Conservation (phyloP, 2,797 vertebrate species). For the Myotis findleyi region DNA sequence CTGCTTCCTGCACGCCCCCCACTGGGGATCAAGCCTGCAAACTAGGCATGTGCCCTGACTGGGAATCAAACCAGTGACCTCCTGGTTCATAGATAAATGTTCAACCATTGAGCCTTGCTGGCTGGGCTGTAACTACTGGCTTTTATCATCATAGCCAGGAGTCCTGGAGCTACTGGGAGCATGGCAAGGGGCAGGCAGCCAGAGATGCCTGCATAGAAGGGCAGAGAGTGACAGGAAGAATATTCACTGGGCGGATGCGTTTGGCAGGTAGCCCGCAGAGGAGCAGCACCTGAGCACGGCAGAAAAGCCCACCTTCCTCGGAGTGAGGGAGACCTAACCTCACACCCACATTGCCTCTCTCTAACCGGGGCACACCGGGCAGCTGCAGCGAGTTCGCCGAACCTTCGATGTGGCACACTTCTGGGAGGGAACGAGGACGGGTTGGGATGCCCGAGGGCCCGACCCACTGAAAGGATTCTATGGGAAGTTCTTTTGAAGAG, state of each 20-base stretch:
- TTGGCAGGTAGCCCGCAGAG: neutral
- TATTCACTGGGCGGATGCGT: rapidly evolving
- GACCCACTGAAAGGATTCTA: neutral
- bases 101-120: too few relatives aligned
- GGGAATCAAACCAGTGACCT: too few relatives aligned
- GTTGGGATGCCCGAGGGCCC: neutral
- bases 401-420: neutral
- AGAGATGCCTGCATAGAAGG: neutral
- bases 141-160: neutral
- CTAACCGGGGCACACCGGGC: too few relatives aligned
- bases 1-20: too few relatives aligned
- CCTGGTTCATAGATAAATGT: too few relatives aligned
- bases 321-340: neutral
- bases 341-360: neutral
- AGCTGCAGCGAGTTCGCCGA: neutral
- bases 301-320: neutral
- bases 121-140: neutral
- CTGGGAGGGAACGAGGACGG: neutral
- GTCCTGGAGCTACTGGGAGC: neutral
- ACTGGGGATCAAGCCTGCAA: too few relatives aligned
- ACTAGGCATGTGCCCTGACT: too few relatives aligned
- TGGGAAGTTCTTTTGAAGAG: neutral
- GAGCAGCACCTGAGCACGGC: too few relatives aligned
- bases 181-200: neutral
- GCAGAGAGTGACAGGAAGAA: neutral